phyloP scores from a whole-genome alignment of 2,888 invertebrate genomes.

The Coelinius sp. region DNA sequence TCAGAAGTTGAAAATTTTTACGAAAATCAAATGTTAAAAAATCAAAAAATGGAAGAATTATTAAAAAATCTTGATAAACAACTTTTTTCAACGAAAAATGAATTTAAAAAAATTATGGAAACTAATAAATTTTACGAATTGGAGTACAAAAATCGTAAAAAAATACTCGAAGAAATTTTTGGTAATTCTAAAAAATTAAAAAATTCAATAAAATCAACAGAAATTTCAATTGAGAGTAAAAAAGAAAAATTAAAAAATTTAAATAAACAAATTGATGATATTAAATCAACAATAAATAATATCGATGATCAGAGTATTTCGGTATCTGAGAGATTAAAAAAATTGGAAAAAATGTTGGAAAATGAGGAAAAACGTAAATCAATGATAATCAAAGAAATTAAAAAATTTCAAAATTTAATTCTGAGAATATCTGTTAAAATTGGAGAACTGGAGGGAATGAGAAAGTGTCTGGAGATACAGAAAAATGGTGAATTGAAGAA shows the following conservation, averaged over 20 bases:
- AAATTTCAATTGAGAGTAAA: slow-evolving; percentile 43
- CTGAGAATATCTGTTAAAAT: slow-evolving; percentile 50
- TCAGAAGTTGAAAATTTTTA: slow-evolving; percentile 77
- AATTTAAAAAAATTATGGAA: slow-evolving; percentile 63
- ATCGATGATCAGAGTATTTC: slow-evolving; percentile 73
- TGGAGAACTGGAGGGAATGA: slow-evolving; percentile 56
- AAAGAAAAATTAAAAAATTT: slow-evolving; percentile 48
- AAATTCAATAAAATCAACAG: slow-evolving; percentile 48
- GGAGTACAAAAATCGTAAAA: slow-evolving; percentile 56
- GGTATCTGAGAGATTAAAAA: slow-evolving; percentile 74
- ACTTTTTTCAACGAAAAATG: slow-evolving; percentile 66
- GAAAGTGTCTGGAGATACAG: slow-evolving; percentile 53
- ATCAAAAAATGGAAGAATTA: slow-evolving; percentile 71
- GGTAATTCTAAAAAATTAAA: slow-evolving; percentile 47
- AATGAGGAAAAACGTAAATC: slow-evolving; percentile 61
- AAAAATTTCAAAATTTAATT: slow-evolving; percentile 55
- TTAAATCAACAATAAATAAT: slow-evolving; percentile 72
- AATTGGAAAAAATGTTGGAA: slow-evolving; percentile 76
- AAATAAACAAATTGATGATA: slow-evolving; percentile 67
- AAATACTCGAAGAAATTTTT: slow-evolving; percentile 48
- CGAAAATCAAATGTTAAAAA: slow-evolving; percentile 75
- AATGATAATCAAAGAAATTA: slow-evolving; percentile 53
- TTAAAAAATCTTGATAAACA: slow-evolving; percentile 68
- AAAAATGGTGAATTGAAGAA: slow-evolving; percentile 55
- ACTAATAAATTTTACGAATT: slow-evolving; percentile 67